A percentile compares a stretch with the other conserved stretches of the same genome.
These are phyloP conservation scores for Cyprinella venusta DNA, from an alignment of 2,797 vertebrate species.

Conservation along the genomic window DNA sequence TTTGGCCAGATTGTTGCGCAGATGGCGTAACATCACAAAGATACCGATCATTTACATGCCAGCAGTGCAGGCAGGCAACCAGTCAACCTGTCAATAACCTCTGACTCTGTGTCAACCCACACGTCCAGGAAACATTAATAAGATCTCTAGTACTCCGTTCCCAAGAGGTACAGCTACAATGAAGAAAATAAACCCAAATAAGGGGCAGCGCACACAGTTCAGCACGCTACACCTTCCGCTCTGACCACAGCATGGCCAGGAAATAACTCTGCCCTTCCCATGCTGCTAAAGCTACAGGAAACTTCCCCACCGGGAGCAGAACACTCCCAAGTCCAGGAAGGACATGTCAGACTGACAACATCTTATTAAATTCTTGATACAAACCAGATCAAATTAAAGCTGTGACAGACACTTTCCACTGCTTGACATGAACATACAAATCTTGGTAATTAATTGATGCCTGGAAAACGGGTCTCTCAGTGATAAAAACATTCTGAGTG, in stretches of 20 bases:
- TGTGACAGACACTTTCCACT: slow-evolving; percentile 43
- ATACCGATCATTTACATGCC: slow-evolving; percentile 1
- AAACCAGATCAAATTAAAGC: slow-evolving; percentile 36
- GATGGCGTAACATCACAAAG: slow-evolving; percentile 9
- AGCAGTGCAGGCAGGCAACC: not conserved
- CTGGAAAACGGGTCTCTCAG: slow-evolving; percentile 30
- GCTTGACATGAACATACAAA: slow-evolving; percentile 29
- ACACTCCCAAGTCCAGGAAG: slow-evolving; percentile 58
- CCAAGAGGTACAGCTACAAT: slow-evolving; percentile 14
- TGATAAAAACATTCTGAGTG: slow-evolving; percentile 27
- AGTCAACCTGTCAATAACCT: slow-evolving; percentile 25
- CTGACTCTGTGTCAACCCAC: slow-evolving; percentile 6
- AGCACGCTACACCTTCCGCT: slow-evolving; percentile 59
- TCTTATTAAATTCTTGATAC: slow-evolving; percentile 43
- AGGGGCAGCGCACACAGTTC: not conserved
- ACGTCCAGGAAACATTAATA: slow-evolving; percentile 11
- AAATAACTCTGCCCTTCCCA: slow-evolving; percentile 75
- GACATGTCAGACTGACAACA: slow-evolving; percentile 32
- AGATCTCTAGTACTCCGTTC: slow-evolving; percentile 1
- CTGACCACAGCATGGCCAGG: slow-evolving; percentile 72
- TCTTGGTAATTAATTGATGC: slow-evolving; percentile 34
- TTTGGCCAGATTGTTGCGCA: slow-evolving; percentile 13
- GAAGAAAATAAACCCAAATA: slow-evolving; percentile 32
- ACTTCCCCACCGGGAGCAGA: slow-evolving; percentile 66
- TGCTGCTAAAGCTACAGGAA: slow-evolving; percentile 76